Percentiles rank a stretch among this genome's conserved stretches.
phyloP scores from a whole-genome alignment of 2,888 invertebrate species.

The Eilema depressum region DNA sequence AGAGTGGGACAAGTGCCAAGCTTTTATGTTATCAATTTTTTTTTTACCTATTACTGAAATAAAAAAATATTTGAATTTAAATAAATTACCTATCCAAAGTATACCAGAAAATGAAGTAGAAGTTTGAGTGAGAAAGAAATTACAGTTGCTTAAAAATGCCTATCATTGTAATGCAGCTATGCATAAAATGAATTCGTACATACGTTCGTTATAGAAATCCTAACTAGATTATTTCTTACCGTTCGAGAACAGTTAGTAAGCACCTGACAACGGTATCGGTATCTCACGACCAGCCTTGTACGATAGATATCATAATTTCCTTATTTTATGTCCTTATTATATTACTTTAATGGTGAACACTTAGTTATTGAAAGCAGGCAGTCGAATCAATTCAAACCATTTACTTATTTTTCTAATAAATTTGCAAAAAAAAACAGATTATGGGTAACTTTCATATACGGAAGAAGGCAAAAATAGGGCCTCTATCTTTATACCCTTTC shows the following conservation, averaged over 20 bases:
- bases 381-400: constrained; percentile 16
- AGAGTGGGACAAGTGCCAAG: too few species aligned
- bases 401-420: constrained; percentile 2
- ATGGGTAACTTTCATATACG: too few species aligned
- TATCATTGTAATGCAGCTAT: too few species aligned
- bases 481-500: too few species aligned
- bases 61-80: background rate
- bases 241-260: constrained; percentile 32
- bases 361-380: constrained; percentile 33
- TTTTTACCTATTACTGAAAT: background rate
- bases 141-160: too few species aligned
- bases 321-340: constrained; percentile 39
- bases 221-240: background rate
- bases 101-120: too few species aligned
- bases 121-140: too few species aligned
- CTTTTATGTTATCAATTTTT: too few species aligned
- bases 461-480: too few species aligned
- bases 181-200: background rate
- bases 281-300: constrained; percentile 30
- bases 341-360: constrained; percentile 30
- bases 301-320: constrained; percentile 43
- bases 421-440: background rate
- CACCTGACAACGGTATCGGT: constrained; percentile 28
- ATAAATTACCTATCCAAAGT: too few species aligned
- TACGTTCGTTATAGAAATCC: background rate